These are phyloP conservation scores for Manacus vitellinus DNA, from an alignment of 2,113 vertebrate species.

Conservation along the genomic window DNA sequence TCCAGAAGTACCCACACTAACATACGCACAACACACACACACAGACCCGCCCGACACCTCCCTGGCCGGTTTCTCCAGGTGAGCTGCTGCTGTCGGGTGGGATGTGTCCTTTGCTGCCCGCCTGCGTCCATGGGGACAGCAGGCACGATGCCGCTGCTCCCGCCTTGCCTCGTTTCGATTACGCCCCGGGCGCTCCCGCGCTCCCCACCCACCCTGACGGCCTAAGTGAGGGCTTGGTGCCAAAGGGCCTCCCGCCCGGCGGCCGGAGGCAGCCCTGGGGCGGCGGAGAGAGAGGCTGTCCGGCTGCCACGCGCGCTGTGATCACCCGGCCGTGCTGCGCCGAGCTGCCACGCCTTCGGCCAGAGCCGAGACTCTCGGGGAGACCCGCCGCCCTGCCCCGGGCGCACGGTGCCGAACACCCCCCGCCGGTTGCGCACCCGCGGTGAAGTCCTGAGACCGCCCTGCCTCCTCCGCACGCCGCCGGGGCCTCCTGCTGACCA, in stretches of 20 bases:
- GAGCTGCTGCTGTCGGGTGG: background rate
- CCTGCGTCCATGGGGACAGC: fast-evolving
- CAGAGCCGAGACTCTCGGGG: background rate
- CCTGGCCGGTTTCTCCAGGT: background rate
- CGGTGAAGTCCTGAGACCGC: too few species aligned
- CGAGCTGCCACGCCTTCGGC: background rate
- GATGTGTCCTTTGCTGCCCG: background rate
- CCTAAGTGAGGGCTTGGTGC: too few species aligned
- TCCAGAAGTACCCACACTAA: background rate
- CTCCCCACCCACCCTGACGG: background rate
- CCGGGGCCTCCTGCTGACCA: background rate
- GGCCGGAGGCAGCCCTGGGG: background rate
- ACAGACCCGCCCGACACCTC: background rate
- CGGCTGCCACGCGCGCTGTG: background rate
- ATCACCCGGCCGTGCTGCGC: too few species aligned
- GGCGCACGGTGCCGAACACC: background rate
- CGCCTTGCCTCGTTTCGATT: too few species aligned
- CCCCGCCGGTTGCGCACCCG: background rate
- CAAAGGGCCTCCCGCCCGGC: background rate
- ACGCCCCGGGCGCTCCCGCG: background rate
- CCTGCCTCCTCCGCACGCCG: background rate
- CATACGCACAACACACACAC: background rate
- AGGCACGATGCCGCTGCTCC: background rate
- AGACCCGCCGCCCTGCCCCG: background rate
- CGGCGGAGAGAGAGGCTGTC: background rate